These are phyloP conservation scores for Hydra vulgaris DNA, from an alignment of 30 jellyfish, hydroid and myxozoan genomes.

Conservation along the genomic window DNA sequence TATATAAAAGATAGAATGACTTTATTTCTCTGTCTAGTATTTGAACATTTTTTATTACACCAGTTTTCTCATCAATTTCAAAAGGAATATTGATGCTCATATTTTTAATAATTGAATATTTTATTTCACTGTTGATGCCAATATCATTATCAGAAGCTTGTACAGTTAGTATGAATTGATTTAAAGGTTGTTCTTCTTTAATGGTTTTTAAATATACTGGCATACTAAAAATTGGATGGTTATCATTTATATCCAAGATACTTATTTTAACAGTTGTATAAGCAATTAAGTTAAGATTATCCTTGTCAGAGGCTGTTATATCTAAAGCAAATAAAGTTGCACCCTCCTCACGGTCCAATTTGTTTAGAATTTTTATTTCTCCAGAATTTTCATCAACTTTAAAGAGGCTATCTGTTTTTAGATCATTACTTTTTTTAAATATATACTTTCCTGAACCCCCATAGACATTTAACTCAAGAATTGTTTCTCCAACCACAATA, in stretches of 20 bases:
- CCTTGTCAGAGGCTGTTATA: conserved; percentile 19
- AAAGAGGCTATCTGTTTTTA: conserved; percentile 20
- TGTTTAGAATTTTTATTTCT: conserved; percentile 2
- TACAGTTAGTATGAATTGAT: conserved; percentile 19
- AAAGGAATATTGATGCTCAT: conserved; percentile 8
- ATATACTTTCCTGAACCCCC: conserved; percentile 24
- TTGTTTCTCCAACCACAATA: conserved; percentile 9
- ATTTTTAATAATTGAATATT: conserved; percentile 18
- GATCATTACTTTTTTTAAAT: background rate
- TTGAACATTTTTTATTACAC: conserved; percentile 20
- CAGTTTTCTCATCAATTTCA: conserved; percentile 23
- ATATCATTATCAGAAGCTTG: conserved; percentile 24
- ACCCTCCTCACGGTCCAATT: conserved; percentile 24
- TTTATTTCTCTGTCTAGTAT: conserved; percentile 27
- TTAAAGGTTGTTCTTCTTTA: conserved; percentile 9
- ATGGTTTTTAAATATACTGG: background rate
- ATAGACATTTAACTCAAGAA: background rate
- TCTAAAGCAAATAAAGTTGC: conserved; percentile 17
- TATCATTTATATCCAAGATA: conserved; percentile 20
- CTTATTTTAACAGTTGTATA: conserved; percentile 24
- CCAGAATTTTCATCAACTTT: conserved; percentile 5
- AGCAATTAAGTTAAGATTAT: conserved; percentile 7
- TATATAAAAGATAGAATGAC: conserved; percentile 8
- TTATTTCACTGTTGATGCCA: conserved; percentile 8
- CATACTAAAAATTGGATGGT: conserved; percentile 15